Base-by-base conservation (phyloP, 2,888 invertebrate genomes). In the Therioaphis trifolii region DNA sequence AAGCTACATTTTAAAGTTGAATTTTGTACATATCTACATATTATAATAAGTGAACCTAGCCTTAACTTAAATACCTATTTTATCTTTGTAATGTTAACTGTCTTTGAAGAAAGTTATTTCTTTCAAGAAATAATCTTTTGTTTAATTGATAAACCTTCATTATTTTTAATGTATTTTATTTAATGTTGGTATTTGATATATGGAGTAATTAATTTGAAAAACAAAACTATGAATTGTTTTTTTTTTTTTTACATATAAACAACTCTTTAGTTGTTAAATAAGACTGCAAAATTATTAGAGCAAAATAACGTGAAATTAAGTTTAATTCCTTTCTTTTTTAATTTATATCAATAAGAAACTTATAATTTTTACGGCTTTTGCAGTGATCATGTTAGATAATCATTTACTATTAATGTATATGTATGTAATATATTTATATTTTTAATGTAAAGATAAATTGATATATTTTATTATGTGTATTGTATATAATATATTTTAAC, bases 331-430 rank as follows among this genome's bases (percentile, higher is more conserved):
- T 49, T 61, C 43, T 72, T 29, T 80, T 72, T 58, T 58, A 52
- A 21, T 46, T 15, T 35, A 35, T 29, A 35, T 46, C 9, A 61
- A 27, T 68, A 78, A 63, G 63, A 43, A 24, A 52, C 18, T 52
- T n/a, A n/a, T 77, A 80, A 80, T 46, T 71, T 79, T 27, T 58
- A 80, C 21, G n/a, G 69, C 68, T 79, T 79, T 79, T 80, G 14
- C 49, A 82, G 80, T 82, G 72, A 82, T 72, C 69, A 63, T 74
- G 40, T 71, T 72, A 72, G 80, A 72, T 82, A 82, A 82, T 82
- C 72, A 80, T 72, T 63, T 71, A 46, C 24, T 76, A 46, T 66
- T 29, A 40, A 79, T 80, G 21, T 61, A 40, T 69, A 74, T 72
- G 80, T 71, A 71, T 49, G 35, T 61, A 55, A 69, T 69, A 63